Conservation (phyloP, 2,113 vertebrate species). For the Montifringilla adamsi region DNA sequence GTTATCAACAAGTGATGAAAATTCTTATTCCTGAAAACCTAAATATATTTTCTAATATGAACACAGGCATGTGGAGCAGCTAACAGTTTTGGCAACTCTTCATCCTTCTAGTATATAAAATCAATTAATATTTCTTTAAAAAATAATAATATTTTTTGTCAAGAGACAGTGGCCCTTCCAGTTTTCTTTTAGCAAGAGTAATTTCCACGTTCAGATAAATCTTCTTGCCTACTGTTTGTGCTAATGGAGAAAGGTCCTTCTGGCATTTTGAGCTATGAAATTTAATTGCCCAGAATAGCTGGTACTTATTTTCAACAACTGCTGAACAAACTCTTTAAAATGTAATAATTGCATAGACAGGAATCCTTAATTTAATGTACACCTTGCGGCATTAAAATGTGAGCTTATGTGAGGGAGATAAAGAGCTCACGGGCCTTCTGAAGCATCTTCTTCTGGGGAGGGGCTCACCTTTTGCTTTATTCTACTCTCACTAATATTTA, state of each 20-base stretch:
- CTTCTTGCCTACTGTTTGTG: neutral
- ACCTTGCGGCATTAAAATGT: neutral
- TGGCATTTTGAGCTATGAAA: neutral
- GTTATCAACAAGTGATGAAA: neutral
- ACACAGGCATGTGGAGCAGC: neutral
- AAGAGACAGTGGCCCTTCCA: neutral
- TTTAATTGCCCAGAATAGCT: constrained; percentile 37
- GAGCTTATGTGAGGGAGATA: neutral
- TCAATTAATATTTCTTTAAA: neutral
- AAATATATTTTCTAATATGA: neutral
- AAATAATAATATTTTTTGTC: neutral
- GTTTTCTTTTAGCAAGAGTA: neutral
- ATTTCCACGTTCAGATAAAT: constrained; percentile 29
- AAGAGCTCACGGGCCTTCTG: neutral
- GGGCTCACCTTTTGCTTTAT: neutral
- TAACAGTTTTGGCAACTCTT: neutral
- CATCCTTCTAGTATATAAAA: neutral
- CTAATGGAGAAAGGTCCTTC: constrained; percentile 23
- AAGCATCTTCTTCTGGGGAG: neutral
- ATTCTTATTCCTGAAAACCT: neutral
- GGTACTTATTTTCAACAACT: constrained; percentile 56
- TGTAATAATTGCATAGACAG: constrained; percentile 1
- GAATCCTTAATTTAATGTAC: constrained; percentile 18
- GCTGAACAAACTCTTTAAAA: constrained; percentile 55
- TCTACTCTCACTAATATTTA: neutral